These are phyloP conservation scores for Acrossocheilus wenchowensis DNA, from an alignment of 2,797 vertebrate genomes.

Conservation along the genomic window DNA sequence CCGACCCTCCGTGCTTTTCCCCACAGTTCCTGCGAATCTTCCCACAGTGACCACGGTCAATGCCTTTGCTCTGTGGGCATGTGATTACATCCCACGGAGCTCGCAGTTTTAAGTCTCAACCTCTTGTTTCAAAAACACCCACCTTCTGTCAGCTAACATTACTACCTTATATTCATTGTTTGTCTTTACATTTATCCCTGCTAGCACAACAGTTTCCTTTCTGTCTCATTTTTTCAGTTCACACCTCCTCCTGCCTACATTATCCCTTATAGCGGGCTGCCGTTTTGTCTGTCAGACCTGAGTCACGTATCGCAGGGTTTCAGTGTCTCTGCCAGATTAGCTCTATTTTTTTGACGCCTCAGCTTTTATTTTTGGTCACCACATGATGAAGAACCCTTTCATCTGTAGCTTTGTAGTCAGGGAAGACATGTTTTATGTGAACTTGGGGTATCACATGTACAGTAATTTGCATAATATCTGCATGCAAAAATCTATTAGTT, in stretches of 20 bases:
- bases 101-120: conserved; percentile 2
- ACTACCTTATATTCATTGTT: conserved; percentile 36
- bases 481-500: neutral
- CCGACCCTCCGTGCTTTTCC: conserved; percentile 26
- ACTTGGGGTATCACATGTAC: neutral
- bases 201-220: conserved; percentile 34
- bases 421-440: neutral
- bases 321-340: conserved; percentile 34
- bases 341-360: conserved; percentile 48
- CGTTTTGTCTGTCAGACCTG: conserved; percentile 44
- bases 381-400: conserved; percentile 14
- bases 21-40: conserved; percentile 24
- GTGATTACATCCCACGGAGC: conserved; percentile 33
- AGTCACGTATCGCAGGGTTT: conserved; percentile 37
- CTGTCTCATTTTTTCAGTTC: conserved; percentile 28
- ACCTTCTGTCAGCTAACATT: conserved; percentile 30
- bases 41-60: conserved; percentile 45
- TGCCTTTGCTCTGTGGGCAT: conserved; percentile 35
- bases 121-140: conserved; percentile 24
- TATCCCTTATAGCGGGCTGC: conserved; percentile 27
- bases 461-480: too few species aligned
- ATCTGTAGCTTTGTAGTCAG: conserved; percentile 9
- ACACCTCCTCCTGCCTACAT: conserved; percentile 47
- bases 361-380: conserved; percentile 40
- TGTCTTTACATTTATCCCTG: conserved; percentile 31